These are phyloP conservation scores for Buceros bicornis DNA, from an alignment of 2,797 vertebrate species.

Conservation along the genomic window DNA sequence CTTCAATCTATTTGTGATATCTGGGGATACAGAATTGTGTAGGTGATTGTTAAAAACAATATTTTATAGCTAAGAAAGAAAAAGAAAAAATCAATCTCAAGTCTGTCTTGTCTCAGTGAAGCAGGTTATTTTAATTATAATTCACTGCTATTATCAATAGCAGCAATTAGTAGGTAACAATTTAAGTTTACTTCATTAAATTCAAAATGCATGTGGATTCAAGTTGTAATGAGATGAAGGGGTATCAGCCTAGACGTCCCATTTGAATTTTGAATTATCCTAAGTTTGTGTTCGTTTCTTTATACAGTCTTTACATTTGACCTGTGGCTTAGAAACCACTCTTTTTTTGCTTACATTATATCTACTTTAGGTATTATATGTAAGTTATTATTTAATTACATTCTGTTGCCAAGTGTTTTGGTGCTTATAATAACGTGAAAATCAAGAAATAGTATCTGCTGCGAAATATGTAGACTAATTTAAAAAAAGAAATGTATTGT, in stretches of 20 bases:
- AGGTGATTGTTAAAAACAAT: background rate
- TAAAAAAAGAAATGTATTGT: background rate
- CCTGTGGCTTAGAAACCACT: background rate
- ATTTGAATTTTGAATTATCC: background rate
- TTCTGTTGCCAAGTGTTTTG: background rate
- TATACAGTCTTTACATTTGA: background rate
- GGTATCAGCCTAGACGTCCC: background rate
- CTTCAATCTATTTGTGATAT: constrained; percentile 2
- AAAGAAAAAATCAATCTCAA: background rate
- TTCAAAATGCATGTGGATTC: background rate
- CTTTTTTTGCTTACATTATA: background rate
- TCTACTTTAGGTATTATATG: background rate
- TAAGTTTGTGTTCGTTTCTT: background rate
- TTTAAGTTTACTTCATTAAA: constrained; percentile 4
- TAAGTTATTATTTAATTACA: background rate
- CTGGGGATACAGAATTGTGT: background rate
- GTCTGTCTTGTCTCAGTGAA: background rate
- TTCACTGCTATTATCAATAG: background rate
- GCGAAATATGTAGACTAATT: background rate
- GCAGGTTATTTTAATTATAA: background rate
- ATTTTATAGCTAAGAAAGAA: too few relatives aligned
- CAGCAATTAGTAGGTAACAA: background rate
- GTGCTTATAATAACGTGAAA: background rate
- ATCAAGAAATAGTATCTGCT: background rate
- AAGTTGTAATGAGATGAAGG: background rate